These are phyloP conservation scores for Myotis brandtii DNA, from an alignment of 2,113 vertebrate genomes.

Conservation along the genomic window DNA sequence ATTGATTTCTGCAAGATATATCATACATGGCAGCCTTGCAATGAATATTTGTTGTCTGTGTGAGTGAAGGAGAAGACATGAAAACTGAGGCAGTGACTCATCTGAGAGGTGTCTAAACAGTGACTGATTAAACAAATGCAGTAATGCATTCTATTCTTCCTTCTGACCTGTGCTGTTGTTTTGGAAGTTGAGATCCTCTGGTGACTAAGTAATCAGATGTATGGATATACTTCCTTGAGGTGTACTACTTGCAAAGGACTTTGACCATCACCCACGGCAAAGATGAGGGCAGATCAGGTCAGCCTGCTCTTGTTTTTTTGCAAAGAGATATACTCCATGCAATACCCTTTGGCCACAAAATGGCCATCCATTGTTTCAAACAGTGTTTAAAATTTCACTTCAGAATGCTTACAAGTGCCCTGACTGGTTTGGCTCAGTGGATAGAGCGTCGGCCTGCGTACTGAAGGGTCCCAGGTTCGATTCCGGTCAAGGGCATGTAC, in stretches of 20 bases:
- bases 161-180: slow-evolving; percentile 51
- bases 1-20: not conserved
- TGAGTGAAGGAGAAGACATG: not conserved
- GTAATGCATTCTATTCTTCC: not conserved
- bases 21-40: not conserved
- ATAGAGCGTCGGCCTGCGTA: too few species aligned
- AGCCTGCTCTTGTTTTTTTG: not conserved
- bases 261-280: not conserved
- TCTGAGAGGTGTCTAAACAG: slow-evolving; percentile 11
- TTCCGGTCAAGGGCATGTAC: too few species aligned
- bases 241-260: not conserved
- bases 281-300: not conserved
- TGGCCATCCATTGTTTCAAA: not conserved
- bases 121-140: not conserved
- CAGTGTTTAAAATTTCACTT: not conserved
- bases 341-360: not conserved
- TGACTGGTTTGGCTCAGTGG: too few species aligned
- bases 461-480: too few species aligned
- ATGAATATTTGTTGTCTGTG: not conserved
- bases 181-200: not conserved
- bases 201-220: slow-evolving; percentile 31
- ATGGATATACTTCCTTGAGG: not conserved
- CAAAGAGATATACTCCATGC: not conserved
- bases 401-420: fast-evolving
- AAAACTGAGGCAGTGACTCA: not conserved